Percentiles rank a stretch among this genome's conserved stretches.
phyloP scores from a whole-genome alignment of 1,140 invertebrate species.

The Drosophila orena region DNA sequence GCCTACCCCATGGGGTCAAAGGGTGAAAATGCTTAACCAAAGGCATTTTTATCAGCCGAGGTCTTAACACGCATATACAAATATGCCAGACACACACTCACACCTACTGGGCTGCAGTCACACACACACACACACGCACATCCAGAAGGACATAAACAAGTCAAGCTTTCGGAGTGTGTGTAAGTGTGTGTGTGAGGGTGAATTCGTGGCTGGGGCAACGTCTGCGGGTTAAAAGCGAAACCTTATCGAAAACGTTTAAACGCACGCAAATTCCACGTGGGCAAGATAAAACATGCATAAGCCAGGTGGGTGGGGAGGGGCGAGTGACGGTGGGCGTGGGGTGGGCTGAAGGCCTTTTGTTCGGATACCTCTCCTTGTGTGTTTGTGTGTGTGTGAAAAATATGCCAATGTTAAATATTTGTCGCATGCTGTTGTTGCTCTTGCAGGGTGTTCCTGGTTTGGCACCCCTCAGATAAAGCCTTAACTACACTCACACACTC shows the following conservation, averaged over 20 bases:
- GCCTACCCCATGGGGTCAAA: constrained; percentile 55
- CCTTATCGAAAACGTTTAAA: constrained; percentile 82
- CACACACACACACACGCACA: not conserved
- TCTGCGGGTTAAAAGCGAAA: constrained; percentile 80
- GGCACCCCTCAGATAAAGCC: constrained; percentile 76
- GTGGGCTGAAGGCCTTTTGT: constrained; percentile 27
- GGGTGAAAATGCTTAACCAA: constrained; percentile 68
- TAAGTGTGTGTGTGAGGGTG: constrained; percentile 11
- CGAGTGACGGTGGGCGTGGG: constrained; percentile 32
- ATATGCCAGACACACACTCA: constrained; percentile 52
- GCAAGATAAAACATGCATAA: constrained; percentile 82
- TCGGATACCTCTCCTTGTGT: constrained; percentile 3
- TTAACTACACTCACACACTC: constrained; percentile 65
- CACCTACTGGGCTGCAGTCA: constrained; percentile 20
- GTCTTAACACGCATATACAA: constrained; percentile 80
- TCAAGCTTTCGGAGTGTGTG: constrained; percentile 16
- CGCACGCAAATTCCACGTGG: constrained; percentile 82
- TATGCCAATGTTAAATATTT: constrained; percentile 83
- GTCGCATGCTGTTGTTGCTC: constrained; percentile 62
- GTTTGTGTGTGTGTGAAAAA: constrained; percentile 68
- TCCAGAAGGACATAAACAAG: constrained; percentile 48
- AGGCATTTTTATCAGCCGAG: constrained; percentile 81
- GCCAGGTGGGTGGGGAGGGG: constrained; percentile 32
- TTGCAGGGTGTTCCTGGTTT: constrained; percentile 58
- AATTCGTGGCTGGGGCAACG: constrained; percentile 26